Evolutionary conservation across 2,888 invertebrate genomes (phyloP), one percentile per base, ranked within the genome.

Genomic region (Eupithecia abbreviata): DNA sequence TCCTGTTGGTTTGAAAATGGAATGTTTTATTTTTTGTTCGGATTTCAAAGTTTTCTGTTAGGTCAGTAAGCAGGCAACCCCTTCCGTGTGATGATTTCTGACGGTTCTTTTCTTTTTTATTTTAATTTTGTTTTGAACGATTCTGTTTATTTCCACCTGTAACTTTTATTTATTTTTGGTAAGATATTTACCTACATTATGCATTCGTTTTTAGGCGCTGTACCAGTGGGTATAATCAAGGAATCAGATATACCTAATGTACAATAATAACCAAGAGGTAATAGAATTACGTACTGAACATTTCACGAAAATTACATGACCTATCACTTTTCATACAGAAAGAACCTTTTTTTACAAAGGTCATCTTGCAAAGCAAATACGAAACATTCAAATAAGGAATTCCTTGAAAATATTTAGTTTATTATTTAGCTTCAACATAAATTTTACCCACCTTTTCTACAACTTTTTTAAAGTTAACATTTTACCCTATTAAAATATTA

Each of bases 1-100:
- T 73, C 75, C 75, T 71, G 77, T 88, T 90, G 82, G 91, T 79
- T 77, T 74, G 62, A 91, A 90, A 87, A 71, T 75, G 75, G 70
- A 77, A 76, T 74, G 58, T 41, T 69, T 65, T 71, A 18, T 18
- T 67, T 68, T 71, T 73, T 67, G 47, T 55, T 65, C 15, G 12
- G 13, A 42, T 65, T 69, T 69, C 12, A 7, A 15, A 15, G 41
- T 15, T 66, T 42, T 66, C 42, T 66, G 42, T 42, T 42, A 66
- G 66, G 41, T 66, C 30, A 62, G 30, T 62, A 12, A 30, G 62
- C 62, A 62, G 62, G 62, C 62, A 62, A 58, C 55, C 55, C 55
- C 55, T 18, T 58, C 9, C 7, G 4, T 58, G n/a, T 55, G 55
- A 18, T 58, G 51, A n/a, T 5, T 51, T 51, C n/a, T n/a, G 58